Percentiles rank a stretch among this genome's conserved stretches.
phyloP scores from a whole-genome alignment of 2,888 invertebrate species.

The Mimas tiliae region DNA sequence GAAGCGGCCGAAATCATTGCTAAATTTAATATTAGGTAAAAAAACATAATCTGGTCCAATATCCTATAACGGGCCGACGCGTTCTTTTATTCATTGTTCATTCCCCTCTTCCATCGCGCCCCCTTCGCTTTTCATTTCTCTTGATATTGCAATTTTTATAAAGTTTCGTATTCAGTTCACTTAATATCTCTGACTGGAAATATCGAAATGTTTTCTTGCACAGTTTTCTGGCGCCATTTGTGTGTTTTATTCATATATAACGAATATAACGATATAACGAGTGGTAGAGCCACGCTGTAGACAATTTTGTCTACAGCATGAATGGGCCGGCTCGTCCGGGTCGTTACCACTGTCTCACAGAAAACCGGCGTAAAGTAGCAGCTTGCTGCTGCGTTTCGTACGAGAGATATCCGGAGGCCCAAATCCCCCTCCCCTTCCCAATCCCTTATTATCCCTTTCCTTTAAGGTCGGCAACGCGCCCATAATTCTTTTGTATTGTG shows the following conservation, averaged over 20 bases:
- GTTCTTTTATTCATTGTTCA: slow-evolving; percentile 60
- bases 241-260: not conserved
- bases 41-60: slow-evolving; percentile 54
- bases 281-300: no score
- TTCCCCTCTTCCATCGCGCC: not conserved
- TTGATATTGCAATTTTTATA: slow-evolving; percentile 50
- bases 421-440: no score
- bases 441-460: no score
- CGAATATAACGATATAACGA: no score
- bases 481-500: no score
- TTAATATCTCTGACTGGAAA: slow-evolving; percentile 36
- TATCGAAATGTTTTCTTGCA: slow-evolving; percentile 7
- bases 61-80: slow-evolving; percentile 52
- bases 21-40: slow-evolving; percentile 52
- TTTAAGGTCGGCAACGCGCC: no score
- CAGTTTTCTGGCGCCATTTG: not conserved
- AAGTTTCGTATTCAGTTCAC: slow-evolving; percentile 45
- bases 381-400: no score
- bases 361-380: no score
- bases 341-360: no score
- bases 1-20: slow-evolving; percentile 23
- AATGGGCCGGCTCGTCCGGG: no score
- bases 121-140: slow-evolving; percentile 18
- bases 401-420: no score
- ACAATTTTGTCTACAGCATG: no score